These are phyloP conservation scores for Lasioglossum zephyrum DNA, from an alignment of 2,888 invertebrate species.

Conservation along the genomic window DNA sequence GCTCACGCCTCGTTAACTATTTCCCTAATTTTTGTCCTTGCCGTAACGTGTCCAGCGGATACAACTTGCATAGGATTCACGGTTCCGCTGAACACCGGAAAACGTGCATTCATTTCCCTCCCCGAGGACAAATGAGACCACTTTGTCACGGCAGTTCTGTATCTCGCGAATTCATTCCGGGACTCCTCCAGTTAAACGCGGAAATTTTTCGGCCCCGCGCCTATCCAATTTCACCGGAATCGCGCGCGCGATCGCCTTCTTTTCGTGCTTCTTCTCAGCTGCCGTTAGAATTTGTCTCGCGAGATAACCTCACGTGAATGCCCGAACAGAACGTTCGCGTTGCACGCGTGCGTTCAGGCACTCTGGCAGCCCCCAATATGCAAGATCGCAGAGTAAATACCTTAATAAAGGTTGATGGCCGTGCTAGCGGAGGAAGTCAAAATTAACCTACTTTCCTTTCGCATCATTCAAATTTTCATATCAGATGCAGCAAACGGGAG, in stretches of 20 bases:
- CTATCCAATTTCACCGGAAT: background rate
- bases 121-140: background rate
- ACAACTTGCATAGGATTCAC: background rate
- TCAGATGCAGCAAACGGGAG: background rate
- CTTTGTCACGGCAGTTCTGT: background rate
- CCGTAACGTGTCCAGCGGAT: background rate
- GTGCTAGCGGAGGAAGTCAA: background rate
- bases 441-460: background rate
- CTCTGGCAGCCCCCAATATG: background rate
- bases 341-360: background rate
- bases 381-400: background rate
- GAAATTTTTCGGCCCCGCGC: background rate
- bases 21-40: conserved; percentile 19
- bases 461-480: background rate
- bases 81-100: background rate
- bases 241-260: background rate
- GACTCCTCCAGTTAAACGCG: background rate
- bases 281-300: background rate
- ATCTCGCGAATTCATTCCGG: background rate
- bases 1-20: background rate
- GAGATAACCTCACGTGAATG: background rate
- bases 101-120: background rate
- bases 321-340: background rate
- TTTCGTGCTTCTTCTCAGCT: background rate
- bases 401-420: background rate